Conservation (phyloP, 1,140 invertebrate species). For the Brachystomella parvula region DNA sequence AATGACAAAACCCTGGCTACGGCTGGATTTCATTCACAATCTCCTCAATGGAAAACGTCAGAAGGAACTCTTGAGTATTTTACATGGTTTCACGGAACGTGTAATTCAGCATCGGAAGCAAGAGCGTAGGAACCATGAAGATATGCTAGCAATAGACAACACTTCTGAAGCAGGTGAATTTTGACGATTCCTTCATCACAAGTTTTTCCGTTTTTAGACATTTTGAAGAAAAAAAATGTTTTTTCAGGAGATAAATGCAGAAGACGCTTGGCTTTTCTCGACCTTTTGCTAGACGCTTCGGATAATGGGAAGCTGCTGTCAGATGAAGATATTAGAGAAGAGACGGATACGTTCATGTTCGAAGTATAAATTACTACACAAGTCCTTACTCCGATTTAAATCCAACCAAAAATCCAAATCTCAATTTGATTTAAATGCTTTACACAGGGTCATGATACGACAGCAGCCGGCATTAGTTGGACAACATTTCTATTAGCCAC, state of each 20-base stretch:
- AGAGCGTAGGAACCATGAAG: background rate
- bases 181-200: background rate
- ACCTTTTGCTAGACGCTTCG: slow-evolving; percentile 59
- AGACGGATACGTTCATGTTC: slow-evolving; percentile 66
- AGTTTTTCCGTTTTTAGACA: too few species aligned
- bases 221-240: background rate
- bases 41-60: slow-evolving; percentile 38
- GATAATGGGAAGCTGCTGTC: slow-evolving; percentile 50
- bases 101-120: slow-evolving; percentile 7
- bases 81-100: slow-evolving; percentile 25
- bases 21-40: slow-evolving; percentile 46
- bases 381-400: background rate
- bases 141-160: background rate
- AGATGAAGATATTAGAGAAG: slow-evolving; percentile 60
- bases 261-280: slow-evolving; percentile 59
- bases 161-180: background rate
- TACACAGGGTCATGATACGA: slow-evolving; percentile 45
- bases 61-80: slow-evolving; percentile 12
- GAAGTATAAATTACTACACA: slow-evolving; percentile 53
- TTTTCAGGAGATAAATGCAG: background rate
- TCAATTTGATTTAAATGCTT: background rate
- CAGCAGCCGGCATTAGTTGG: slow-evolving; percentile 44
- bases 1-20: slow-evolving; percentile 46
- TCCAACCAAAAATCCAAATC: slow-evolving; percentile 69
- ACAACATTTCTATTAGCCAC: slow-evolving; percentile 43